Percentiles rank a stretch among this genome's conserved stretches.
Evolutionary conservation across 2,888 invertebrate genomes (phyloP).

Genomic region (Andrena dorsata): DNA sequence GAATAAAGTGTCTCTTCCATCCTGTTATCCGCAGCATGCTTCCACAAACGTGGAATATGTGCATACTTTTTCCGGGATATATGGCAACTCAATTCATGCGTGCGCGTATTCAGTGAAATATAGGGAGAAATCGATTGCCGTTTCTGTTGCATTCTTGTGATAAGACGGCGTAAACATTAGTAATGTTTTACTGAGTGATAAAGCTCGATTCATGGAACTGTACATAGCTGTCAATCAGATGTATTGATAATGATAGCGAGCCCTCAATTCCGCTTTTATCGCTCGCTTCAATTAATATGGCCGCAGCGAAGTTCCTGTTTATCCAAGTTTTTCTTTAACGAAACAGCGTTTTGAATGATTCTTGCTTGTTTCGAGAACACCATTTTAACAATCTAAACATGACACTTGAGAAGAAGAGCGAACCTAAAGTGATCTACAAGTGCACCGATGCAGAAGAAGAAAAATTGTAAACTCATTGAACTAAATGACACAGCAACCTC

Average conservation of each 20-base stretch:
- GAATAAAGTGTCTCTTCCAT: slow-evolving; percentile 43
- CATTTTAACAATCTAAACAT: no score
- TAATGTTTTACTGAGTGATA: neutral
- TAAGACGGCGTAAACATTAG: neutral
- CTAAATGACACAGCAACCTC: neutral
- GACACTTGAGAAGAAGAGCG: no score
- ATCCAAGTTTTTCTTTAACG: no score
- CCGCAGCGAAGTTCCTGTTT: no score
- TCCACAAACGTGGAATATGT: neutral
- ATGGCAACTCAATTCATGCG: neutral
- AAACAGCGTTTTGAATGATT: no score
- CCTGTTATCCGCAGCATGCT: neutral
- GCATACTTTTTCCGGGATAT: neutral
- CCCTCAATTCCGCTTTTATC: no score
- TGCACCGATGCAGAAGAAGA: neutral
- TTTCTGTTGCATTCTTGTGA: neutral
- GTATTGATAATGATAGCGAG: no score
- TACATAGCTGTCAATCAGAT: no score
- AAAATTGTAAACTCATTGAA: neutral
- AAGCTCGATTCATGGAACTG: no score
- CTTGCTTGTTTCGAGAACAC: no score
- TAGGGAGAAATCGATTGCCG: neutral
- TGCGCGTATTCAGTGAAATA: neutral
- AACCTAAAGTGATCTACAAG: neutral
- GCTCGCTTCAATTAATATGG: no score